Evolutionary conservation across 2,113 vertebrate species (phyloP).

Genomic region (Lethenteron camtschaticum): DNA sequence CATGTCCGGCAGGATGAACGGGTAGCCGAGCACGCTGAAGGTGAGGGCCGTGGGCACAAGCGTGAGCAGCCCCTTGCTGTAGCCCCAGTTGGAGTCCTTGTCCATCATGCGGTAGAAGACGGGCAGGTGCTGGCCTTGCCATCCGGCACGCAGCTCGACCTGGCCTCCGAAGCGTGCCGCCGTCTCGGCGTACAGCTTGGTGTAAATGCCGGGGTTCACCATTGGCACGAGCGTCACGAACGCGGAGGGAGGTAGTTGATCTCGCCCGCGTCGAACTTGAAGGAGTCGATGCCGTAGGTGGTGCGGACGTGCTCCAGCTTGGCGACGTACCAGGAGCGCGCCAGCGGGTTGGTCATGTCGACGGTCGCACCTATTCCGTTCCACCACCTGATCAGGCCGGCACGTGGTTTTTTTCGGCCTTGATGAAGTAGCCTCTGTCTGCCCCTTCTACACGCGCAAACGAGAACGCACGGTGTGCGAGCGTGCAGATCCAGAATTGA

Average conservation of each 20-base stretch:
- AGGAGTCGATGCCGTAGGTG: constrained; percentile 37
- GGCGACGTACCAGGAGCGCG: constrained; percentile 60
- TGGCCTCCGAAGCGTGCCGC: constrained; percentile 57
- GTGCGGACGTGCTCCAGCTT: constrained; percentile 29
- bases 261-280: constrained; percentile 80
- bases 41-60: constrained; percentile 77
- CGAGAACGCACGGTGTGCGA: too few species aligned
- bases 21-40: constrained; percentile 74
- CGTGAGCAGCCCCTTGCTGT: constrained; percentile 67
- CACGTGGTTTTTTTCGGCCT: constrained; percentile 31
- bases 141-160: constrained; percentile 61
- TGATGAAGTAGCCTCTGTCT: constrained; percentile 43
- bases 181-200: constrained; percentile 63
- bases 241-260: constrained; percentile 58
- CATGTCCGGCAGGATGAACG: constrained; percentile 60
- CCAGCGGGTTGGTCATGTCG: constrained; percentile 63
- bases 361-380: constrained; percentile 62
- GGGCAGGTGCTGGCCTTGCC: constrained; percentile 73
- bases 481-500: too few species aligned
- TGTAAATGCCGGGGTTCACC: constrained; percentile 60
- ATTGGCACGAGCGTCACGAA: constrained; percentile 47
- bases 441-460: constrained; percentile 43
- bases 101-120: constrained; percentile 75
- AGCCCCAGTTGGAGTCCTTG: constrained; percentile 73
- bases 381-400: constrained; percentile 69